Evolutionary conservation across 1,140 invertebrate genomes (phyloP).

Genomic region (Calliphora vicina): DNA sequence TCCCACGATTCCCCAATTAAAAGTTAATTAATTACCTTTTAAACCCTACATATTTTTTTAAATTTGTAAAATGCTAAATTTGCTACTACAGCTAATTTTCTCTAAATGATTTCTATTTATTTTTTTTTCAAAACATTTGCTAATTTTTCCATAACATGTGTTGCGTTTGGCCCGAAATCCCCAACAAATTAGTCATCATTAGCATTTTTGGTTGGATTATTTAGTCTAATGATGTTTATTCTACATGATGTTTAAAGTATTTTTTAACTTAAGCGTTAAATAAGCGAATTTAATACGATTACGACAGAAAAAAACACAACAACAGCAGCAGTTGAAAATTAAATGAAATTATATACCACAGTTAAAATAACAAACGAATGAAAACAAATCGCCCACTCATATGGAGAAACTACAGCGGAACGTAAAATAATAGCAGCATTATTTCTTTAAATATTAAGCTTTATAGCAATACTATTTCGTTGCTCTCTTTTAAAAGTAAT

Average conservation of each 20-base stretch:
- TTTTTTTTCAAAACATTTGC: constrained; percentile 19
- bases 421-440: not conserved
- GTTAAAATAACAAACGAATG: constrained; percentile 38
- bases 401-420: not conserved
- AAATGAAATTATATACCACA: constrained; percentile 37
- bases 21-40: too few species aligned
- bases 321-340: not conserved
- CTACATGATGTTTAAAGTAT: not conserved
- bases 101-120: not conserved
- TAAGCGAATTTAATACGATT: constrained; percentile 62
- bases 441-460: not conserved
- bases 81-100: too few species aligned
- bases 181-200: constrained; percentile 39
- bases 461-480: constrained; percentile 39
- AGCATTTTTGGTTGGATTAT: constrained; percentile 28
- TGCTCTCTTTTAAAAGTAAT: not conserved
- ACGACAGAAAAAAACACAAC: constrained; percentile 35
- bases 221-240: constrained; percentile 4
- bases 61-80: too few species aligned
- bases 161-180: not conserved
- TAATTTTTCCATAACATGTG: constrained; percentile 29
- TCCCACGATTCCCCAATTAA: too few species aligned
- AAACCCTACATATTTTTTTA: too few species aligned
- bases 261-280: constrained; percentile 50
- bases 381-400: constrained; percentile 16